Percentiles rank a stretch among this genome's conserved stretches.
Evolutionary conservation across 2,888 invertebrate genomes (phyloP).

Genomic region (Mactromeris polynyma): DNA sequence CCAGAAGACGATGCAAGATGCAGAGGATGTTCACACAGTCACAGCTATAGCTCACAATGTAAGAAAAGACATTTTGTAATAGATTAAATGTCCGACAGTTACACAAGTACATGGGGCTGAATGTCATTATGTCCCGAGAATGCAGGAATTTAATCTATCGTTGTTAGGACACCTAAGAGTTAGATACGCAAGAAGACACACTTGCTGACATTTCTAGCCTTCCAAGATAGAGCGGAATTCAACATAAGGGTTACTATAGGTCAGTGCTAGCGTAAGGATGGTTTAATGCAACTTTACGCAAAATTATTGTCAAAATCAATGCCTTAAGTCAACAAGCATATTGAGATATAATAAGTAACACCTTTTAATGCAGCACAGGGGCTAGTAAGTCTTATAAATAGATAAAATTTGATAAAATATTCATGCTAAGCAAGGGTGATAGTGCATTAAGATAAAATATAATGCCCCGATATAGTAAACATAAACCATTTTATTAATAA

Average conservation of each 20-base stretch:
- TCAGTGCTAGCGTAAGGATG: neutral
- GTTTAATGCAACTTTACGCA: neutral
- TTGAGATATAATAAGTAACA: conserved; percentile 4
- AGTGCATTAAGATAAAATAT: neutral
- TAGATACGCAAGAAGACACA: conserved; percentile 20
- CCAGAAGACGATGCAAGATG: neutral
- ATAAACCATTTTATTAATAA: neutral
- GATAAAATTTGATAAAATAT: conserved; percentile 32
- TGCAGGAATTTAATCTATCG: conserved; percentile 41
- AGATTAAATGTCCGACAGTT: conserved; percentile 1
- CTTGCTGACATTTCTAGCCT: conserved; percentile 22
- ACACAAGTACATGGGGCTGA: neutral
- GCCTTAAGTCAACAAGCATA: neutral
- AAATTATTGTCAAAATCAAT: conserved; percentile 23
- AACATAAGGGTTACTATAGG: conserved; percentile 17
- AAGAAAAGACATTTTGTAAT: conserved; percentile 29
- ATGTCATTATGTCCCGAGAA: conserved; percentile 38
- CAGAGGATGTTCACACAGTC: neutral
- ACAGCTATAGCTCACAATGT: neutral
- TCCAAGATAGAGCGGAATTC: conserved; percentile 41
- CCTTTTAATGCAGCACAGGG: conserved; percentile 6
- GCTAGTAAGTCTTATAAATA: conserved; percentile 16
- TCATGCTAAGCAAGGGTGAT: neutral
- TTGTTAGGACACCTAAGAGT: conserved; percentile 23
- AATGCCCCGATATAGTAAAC: neutral